Percentiles rank a stretch among this genome's conserved stretches.
Conservation (phyloP, 2,888 invertebrate genomes). For the Cataglyphis albicans region DNA sequence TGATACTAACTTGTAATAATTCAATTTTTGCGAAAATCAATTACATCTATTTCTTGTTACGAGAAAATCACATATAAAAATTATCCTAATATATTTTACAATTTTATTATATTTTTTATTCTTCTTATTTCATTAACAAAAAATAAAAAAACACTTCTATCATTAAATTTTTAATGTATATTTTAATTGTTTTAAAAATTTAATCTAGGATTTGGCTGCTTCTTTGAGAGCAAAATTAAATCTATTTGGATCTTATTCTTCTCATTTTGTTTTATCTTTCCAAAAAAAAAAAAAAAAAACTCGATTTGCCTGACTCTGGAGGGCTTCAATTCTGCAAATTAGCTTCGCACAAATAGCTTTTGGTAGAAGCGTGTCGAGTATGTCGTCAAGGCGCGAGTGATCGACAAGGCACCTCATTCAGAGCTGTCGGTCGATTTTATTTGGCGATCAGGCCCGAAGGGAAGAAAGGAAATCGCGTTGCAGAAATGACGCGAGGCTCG, state of each 20-base stretch:
- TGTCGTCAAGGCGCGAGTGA: slow-evolving; percentile 8
- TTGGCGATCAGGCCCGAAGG: slow-evolving; percentile 14
- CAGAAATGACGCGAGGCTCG: slow-evolving; percentile 46
- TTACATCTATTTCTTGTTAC: background rate
- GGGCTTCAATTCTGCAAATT: background rate
- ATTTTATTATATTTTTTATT: background rate
- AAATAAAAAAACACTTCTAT: background rate
- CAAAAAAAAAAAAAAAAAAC: background rate
- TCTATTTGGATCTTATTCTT: background rate
- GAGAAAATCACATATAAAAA: background rate
- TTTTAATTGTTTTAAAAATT: background rate
- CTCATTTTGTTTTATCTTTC: background rate
- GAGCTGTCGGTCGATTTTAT: slow-evolving; percentile 17
- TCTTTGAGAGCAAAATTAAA: background rate
- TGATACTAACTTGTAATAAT: background rate
- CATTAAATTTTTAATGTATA: background rate
- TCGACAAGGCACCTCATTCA: background rate
- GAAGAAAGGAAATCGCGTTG: slow-evolving; percentile 52
- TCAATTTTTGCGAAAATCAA: background rate
- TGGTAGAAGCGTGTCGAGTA: background rate
- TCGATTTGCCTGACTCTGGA: background rate
- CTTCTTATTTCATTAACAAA: background rate
- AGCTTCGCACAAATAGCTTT: slow-evolving; percentile 11
- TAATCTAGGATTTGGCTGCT: background rate
- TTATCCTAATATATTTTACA: background rate